phyloP scores from a whole-genome alignment of 2,888 invertebrate species.

The Dione vanillae region DNA sequence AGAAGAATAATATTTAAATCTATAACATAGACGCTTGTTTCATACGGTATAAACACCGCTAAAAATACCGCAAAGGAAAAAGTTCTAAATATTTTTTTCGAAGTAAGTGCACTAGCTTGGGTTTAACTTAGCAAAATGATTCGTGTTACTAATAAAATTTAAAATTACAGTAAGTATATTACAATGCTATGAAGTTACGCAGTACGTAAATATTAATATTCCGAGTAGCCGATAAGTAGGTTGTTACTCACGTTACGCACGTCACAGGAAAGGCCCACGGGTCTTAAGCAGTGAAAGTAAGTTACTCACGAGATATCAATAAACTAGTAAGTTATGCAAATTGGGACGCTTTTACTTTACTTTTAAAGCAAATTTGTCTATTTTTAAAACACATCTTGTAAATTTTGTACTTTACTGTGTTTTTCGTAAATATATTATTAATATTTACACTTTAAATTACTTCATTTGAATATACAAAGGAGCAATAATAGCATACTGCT shows the following conservation, averaged over 20 bases:
- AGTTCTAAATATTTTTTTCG: background rate
- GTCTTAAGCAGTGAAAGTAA: constrained; percentile 45
- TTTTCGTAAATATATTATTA: background rate
- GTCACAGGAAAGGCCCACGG: constrained; percentile 38
- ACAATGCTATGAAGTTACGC: too few relatives aligned
- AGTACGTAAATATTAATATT: constrained; percentile 2
- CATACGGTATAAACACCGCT: background rate
- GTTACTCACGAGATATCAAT: constrained; percentile 42
- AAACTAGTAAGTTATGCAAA: constrained; percentile 42
- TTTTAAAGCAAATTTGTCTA: constrained; percentile 27
- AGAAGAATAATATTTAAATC: background rate
- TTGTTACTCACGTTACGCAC: constrained; percentile 29
- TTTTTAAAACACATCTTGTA: background rate
- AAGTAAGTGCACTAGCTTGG: too few relatives aligned
- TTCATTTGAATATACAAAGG: background rate
- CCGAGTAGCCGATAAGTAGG: background rate
- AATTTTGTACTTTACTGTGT: background rate
- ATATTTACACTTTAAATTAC: background rate
- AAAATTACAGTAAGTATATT: background rate
- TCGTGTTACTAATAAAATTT: too few relatives aligned
- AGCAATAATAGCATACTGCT: background rate
- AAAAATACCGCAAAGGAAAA: background rate
- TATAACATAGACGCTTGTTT: background rate
- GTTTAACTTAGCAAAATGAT: too few relatives aligned
- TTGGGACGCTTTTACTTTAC: constrained; percentile 38